A percentile compares a stretch with the other conserved stretches of the same genome.
Evolutionary conservation across 2,888 invertebrate species (phyloP).

Genomic region (Germaria angustata): DNA sequence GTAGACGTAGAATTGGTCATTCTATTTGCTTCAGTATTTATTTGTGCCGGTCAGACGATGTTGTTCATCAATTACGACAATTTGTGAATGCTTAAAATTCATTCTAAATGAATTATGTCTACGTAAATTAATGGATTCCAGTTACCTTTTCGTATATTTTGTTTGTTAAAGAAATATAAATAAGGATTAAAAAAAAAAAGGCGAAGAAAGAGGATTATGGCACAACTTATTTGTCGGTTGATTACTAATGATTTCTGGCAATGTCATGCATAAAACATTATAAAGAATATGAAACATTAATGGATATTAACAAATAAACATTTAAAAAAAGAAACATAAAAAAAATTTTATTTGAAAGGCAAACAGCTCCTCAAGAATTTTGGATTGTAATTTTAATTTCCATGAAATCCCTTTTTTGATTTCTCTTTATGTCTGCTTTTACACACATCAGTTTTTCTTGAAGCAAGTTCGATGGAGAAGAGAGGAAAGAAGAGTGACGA

Average conservation of each 20-base stretch:
- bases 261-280: background rate
- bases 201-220: background rate
- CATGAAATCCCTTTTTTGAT: too few species aligned
- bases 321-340: background rate
- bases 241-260: background rate
- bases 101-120: slow-evolving; percentile 33
- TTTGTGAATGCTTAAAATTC: slow-evolving; percentile 14
- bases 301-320: background rate
- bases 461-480: too few species aligned
- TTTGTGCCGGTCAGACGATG: background rate
- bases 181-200: too few species aligned
- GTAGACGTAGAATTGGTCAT: slow-evolving; percentile 1
- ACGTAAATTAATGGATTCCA: too few species aligned
- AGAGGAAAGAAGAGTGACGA: too few species aligned
- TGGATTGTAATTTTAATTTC: too few species aligned
- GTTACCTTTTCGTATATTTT: too few species aligned
- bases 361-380: too few species aligned
- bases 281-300: too few species aligned
- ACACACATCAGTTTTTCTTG: too few species aligned
- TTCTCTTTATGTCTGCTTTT: too few species aligned
- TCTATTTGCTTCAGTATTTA: background rate
- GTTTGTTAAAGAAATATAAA: background rate
- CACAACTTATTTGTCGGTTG: background rate
- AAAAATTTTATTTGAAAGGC: too few species aligned
- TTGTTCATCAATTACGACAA: slow-evolving; percentile 26